Evolutionary conservation across 37 sponge, comb jelly and placozoan genomes (phyloP).

Genomic region (Cliona cf. orientalis): DNA sequence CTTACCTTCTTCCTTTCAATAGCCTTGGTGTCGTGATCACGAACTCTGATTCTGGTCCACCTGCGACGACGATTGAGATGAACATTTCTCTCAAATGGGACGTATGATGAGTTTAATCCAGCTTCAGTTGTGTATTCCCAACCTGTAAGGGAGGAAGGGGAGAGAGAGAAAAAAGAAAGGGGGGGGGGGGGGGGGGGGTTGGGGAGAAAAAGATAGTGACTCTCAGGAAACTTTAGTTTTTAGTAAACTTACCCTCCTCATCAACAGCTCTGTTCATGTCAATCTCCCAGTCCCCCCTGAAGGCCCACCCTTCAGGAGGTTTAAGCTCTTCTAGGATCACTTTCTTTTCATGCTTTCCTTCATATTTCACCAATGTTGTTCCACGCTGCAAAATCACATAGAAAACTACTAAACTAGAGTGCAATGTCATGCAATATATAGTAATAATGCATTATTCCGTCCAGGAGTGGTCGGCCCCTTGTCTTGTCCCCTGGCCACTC

Average conservation of each 20-base stretch:
- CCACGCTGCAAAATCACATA: neutral
- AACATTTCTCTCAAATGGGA: constrained; percentile 73
- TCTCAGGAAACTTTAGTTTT: neutral
- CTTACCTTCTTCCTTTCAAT: constrained; percentile 62
- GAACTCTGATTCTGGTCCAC: constrained; percentile 79
- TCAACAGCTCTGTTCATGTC: constrained; percentile 91
- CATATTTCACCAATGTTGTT: constrained; percentile 14
- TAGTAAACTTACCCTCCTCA: constrained; percentile 65
- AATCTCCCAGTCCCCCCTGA: constrained; percentile 77
- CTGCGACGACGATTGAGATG: constrained; percentile 79
- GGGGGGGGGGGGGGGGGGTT: no score
- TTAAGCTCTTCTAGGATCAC: constrained; percentile 58
- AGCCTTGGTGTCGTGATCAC: constrained; percentile 55
- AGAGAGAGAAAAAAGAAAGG: no score
- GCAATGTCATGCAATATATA: no score
- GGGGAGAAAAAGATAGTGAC: no score
- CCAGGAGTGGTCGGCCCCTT: no score
- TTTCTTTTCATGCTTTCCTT: constrained; percentile 42
- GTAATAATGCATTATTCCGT: no score
- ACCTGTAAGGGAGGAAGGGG: constrained; percentile 16
- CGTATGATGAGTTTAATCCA: constrained; percentile 53
- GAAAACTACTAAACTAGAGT: no score
- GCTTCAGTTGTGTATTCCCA: constrained; percentile 85
- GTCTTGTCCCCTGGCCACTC: no score
- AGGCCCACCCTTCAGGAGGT: constrained; percentile 83